Conservation (phyloP, 2,797 vertebrate genomes). For the Siniperca obscura region DNA sequence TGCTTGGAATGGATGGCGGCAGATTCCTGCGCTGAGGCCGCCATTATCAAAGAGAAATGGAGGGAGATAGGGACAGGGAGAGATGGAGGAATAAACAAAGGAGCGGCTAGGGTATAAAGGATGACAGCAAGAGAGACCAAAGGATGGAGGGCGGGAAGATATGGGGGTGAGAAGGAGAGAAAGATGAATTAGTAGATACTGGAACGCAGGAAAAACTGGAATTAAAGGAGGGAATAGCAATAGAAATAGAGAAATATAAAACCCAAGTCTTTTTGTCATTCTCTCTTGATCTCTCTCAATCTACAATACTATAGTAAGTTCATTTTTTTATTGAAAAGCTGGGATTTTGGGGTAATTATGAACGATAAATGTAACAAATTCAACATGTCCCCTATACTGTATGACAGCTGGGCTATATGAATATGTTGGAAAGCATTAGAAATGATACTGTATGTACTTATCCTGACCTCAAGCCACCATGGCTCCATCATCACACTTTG, state of each 20-base stretch:
- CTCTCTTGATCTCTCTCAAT: not conserved
- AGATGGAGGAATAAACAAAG: conserved; percentile 69
- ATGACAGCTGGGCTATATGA: not conserved
- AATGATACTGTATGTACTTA: conserved; percentile 20
- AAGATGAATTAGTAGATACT: conserved; percentile 33
- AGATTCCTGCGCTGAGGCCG: conserved; percentile 52
- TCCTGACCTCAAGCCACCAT: conserved; percentile 26
- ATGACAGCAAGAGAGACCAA: conserved; percentile 43
- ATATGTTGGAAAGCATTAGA: conserved; percentile 16
- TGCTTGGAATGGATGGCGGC: conserved; percentile 69
- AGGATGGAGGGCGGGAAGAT: conserved; percentile 31
- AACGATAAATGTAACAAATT: conserved; percentile 6
- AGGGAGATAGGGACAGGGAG: conserved; percentile 50
- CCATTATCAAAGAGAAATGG: conserved; percentile 69
- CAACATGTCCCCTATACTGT: not conserved
- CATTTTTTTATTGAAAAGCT: not conserved
- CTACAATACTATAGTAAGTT: not conserved
- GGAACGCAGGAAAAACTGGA: not conserved
- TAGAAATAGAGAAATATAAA: conserved; percentile 28
- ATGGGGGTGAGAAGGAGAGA: not conserved
- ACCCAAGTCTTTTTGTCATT: not conserved
- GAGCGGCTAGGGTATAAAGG: conserved; percentile 45
- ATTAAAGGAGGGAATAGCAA: conserved; percentile 4
- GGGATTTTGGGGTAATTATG: not conserved
- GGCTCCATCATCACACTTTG: conserved; percentile 37